Base-by-base conservation (phyloP, 2,113 vertebrate species). In the Atractosteus spatula region DNA sequence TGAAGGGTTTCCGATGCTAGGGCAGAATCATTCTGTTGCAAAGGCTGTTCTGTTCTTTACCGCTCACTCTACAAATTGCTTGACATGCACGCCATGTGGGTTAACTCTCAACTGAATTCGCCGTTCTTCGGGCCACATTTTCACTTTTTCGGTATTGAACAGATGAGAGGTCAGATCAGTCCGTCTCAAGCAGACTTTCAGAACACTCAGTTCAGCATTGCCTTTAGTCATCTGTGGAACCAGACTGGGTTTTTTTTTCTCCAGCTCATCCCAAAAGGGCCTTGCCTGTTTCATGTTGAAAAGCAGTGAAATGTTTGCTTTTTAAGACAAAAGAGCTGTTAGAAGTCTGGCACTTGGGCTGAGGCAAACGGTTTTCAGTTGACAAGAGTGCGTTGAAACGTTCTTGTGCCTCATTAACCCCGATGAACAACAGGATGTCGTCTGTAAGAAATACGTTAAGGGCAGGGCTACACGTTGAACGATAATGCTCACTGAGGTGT, bases 391-490 rank as follows among this genome's bases (percentile, higher is more conserved):
- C 16, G 56, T 62, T 61, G 3, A 54, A 61, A 43, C 43, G 55
- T 44, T 54, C 42, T 41, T 10, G 12, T 13, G 43, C 10, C 45
- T 14, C 66, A 69, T 41, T 12, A 7, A 45, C 56, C 13, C 3
- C 13, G n/a, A 44, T 16, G 51, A 68, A 59, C 62, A 69, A 74
- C 72, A 74, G 72, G 72, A 68, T 74, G 72, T 69, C 17, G 72
- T 29, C 29, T 29, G 62, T 61, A 51, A 67, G 13, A 41, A 51
- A 47, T 61, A 74, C 66, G 72, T 69, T 74, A 57, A 69, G 72
- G 72, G 66, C 29, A 69, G 72, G 66, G 72, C 47, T 41, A 8
- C 54, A 44, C 56, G 16, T n/a, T 59, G n/a, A 59, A 13, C 41
- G 2, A 55, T 43, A 29, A 13, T 62, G 55, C 41, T 69, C 41